Evolutionary conservation across 2,113 vertebrate genomes (phyloP).

Genomic region (Chloropsis hardwickii): DNA sequence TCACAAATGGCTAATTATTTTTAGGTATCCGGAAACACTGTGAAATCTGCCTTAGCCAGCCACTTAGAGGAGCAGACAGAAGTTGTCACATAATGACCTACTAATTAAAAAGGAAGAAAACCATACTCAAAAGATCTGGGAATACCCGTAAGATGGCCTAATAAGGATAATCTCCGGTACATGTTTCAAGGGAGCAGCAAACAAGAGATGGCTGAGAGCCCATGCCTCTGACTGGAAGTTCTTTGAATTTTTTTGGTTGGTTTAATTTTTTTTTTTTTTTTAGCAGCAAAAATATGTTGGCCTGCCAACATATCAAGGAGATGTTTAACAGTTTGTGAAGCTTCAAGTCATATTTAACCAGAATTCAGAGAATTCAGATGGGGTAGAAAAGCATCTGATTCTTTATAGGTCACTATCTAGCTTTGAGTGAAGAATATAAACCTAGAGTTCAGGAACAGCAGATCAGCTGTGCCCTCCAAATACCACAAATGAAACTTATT

Average conservation of each 20-base stretch:
- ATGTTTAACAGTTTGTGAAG: neutral
- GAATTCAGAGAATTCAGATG: neutral
- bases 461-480: neutral
- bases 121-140: slow-evolving; percentile 7
- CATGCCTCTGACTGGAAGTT: neutral
- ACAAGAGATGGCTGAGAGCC: slow-evolving; percentile 6
- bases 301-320: neutral
- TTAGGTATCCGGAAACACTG: slow-evolving; percentile 36
- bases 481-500: neutral
- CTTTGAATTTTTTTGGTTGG: slow-evolving; percentile 3
- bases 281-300: neutral
- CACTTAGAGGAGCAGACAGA: slow-evolving; percentile 7
- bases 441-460: neutral
- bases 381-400: neutral
- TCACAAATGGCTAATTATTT: slow-evolving; percentile 39
- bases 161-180: slow-evolving; percentile 52
- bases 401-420: neutral
- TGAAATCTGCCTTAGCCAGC: slow-evolving; percentile 15
- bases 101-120: slow-evolving; percentile 54
- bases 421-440: neutral
- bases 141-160: slow-evolving; percentile 23
- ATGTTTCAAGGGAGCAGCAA: slow-evolving; percentile 37
- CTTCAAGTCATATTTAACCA: neutral
- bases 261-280: neutral
- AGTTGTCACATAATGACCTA: slow-evolving; percentile 28